These are phyloP conservation scores for Magallana gigas DNA, from an alignment of 1,140 invertebrate species.

Conservation along the genomic window DNA sequence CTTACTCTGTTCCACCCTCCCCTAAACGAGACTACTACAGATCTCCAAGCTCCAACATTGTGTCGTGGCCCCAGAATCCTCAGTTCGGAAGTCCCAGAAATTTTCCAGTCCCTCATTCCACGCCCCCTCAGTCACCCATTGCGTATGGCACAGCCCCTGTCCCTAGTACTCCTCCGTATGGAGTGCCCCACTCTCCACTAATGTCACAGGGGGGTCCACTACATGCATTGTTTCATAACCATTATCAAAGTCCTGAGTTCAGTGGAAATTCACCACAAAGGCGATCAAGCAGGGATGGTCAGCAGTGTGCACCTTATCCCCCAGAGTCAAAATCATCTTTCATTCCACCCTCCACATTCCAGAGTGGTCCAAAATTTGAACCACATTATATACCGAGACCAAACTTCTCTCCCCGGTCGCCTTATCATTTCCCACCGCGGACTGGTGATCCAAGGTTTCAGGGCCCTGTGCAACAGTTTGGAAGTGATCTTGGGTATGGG, in stretches of 20 bases:
- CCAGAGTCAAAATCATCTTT: conserved; percentile 1
- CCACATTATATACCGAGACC: background rate
- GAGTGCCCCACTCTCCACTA: background rate
- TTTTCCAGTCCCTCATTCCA: conserved; percentile 10
- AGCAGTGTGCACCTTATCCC: background rate
- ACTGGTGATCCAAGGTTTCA: background rate
- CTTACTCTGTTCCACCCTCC: background rate
- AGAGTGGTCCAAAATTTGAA: background rate
- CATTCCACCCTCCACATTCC: conserved; percentile 30
- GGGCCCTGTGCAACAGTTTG: background rate
- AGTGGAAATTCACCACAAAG: conserved; percentile 11
- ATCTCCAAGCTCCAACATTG: conserved; percentile 18
- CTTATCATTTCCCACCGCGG: background rate
- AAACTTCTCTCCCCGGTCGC: conserved; percentile 20
- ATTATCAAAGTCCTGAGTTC: background rate
- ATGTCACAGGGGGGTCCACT: background rate
- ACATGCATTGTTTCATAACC: background rate
- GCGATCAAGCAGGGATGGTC: background rate
- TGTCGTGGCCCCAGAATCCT: conserved; percentile 11
- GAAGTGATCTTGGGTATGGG: background rate
- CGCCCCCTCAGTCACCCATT: background rate
- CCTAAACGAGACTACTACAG: conserved; percentile 1
- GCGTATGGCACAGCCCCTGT: background rate
- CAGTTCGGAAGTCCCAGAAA: conserved; percentile 15
- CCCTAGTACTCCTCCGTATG: background rate